Evolutionary conservation across 2,113 vertebrate species (phyloP).

Genomic region (Hypanus sabinus): DNA sequence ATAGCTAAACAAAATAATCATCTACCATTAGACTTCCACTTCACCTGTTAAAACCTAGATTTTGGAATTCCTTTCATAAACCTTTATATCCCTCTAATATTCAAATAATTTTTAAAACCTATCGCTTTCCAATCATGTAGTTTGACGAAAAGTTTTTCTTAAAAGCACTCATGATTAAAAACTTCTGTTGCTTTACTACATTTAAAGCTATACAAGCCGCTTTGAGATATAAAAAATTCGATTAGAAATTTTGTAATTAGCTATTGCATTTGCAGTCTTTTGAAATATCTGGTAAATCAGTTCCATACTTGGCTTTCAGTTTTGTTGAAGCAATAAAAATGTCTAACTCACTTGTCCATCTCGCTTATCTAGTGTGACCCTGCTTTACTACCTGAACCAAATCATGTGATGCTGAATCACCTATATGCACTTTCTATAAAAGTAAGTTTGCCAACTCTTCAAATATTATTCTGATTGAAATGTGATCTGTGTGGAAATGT

Average conservation of each 20-base stretch:
- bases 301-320: background rate
- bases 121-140: too few species aligned
- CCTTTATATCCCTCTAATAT: too few species aligned
- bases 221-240: background rate
- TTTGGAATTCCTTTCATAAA: too few species aligned
- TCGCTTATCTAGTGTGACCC: slow-evolving; percentile 79
- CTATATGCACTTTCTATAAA: slow-evolving; percentile 95
- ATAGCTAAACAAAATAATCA: too few species aligned
- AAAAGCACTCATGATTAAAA: too few species aligned
- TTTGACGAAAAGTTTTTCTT: too few species aligned
- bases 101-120: too few species aligned
- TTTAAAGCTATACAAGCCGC: too few species aligned
- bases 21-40: too few species aligned
- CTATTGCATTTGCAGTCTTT: background rate
- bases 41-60: too few species aligned
- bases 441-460: slow-evolving; percentile 56
- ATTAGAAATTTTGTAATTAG: background rate
- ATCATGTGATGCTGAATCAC: slow-evolving; percentile 97
- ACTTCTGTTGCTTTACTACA: too few species aligned
- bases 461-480: background rate
- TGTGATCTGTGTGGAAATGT: slow-evolving; percentile 20
- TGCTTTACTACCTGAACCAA: slow-evolving; percentile 87
- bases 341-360: background rate
- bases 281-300: background rate
- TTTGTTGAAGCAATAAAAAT: background rate